Conservation (phyloP, 2,888 invertebrate species). For the Phaonia tiefii region DNA sequence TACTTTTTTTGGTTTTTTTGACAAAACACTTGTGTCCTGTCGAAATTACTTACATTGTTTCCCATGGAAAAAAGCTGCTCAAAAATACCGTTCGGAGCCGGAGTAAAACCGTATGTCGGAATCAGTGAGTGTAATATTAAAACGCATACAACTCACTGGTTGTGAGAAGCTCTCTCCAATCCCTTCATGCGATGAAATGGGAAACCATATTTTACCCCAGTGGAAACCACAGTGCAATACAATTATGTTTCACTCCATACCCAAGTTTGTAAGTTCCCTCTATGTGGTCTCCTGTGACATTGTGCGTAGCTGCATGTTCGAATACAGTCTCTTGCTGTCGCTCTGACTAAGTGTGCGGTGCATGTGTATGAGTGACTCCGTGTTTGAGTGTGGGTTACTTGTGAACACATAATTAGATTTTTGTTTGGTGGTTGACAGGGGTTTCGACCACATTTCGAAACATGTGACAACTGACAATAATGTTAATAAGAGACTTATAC, state of each 20-base stretch:
- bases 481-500: constrained; percentile 48
- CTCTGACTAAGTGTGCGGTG: not conserved
- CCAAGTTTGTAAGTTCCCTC: no score
- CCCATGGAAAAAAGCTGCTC: no score
- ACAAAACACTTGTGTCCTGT: no score
- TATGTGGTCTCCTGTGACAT: constrained; percentile 2
- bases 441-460: constrained; percentile 65
- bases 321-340: not conserved
- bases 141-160: no score
- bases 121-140: no score
- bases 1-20: no score
- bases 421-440: constrained; percentile 61
- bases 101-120: no score
- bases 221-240: constrained; percentile 34
- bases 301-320: not conserved
- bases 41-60: no score
- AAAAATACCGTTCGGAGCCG: no score
- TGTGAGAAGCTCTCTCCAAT: no score
- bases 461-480: constrained; percentile 65
- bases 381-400: constrained; percentile 42
- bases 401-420: constrained; percentile 66
- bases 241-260: not conserved
- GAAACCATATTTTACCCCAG: no score
- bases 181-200: no score
- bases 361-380: not conserved